Evolutionary conservation across 2,888 invertebrate genomes (phyloP).

Genomic region (Parascotia fuliginaria): DNA sequence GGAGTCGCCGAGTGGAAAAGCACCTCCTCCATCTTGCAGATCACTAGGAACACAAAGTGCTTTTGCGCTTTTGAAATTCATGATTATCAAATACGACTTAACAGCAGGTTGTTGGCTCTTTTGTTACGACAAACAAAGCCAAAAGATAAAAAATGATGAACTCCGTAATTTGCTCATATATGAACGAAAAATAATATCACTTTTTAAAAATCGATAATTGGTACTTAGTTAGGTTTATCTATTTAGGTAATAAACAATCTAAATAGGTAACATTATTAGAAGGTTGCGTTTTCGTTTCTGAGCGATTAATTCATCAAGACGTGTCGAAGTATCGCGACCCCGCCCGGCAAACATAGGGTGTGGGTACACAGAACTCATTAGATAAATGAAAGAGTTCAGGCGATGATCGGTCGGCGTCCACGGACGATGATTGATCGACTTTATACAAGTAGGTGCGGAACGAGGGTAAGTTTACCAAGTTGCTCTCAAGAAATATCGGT

Average conservation of each 20-base stretch:
- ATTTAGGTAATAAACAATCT: constrained; percentile 22
- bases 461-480: constrained; percentile 37
- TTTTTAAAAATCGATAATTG: neutral
- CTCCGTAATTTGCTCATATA: too few species aligned
- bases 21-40: too few species aligned
- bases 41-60: too few species aligned
- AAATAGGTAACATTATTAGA: constrained; percentile 41
- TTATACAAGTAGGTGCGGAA: constrained; percentile 27
- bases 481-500: constrained; percentile 54
- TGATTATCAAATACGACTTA: too few species aligned
- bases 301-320: constrained; percentile 71
- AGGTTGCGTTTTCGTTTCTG: constrained; percentile 43
- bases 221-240: constrained; percentile 4
- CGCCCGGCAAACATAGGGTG: constrained; percentile 56
- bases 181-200: too few species aligned
- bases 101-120: too few species aligned
- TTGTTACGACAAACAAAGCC: too few species aligned
- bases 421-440: constrained; percentile 48
- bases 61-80: too few species aligned
- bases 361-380: constrained; percentile 63
- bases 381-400: constrained; percentile 82
- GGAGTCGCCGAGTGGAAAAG: too few species aligned
- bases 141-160: too few species aligned
- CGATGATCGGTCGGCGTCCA: constrained; percentile 55
- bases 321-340: constrained; percentile 59